Evolutionary conservation across 1,140 invertebrate genomes (phyloP).

Genomic region (Lerema accius): DNA sequence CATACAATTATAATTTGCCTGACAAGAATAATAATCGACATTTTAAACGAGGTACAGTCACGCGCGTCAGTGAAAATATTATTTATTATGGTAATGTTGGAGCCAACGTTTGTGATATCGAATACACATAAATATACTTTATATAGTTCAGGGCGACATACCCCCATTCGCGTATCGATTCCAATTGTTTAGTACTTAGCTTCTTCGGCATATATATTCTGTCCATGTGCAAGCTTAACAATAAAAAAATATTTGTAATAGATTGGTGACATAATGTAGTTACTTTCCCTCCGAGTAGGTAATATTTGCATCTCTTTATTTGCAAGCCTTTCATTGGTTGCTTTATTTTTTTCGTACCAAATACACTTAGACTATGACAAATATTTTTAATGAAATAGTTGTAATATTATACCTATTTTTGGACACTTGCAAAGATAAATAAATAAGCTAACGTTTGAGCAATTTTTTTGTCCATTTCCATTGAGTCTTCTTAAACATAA

Average conservation of each 20-base stretch:
- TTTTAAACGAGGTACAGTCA: slow-evolving; percentile 3
- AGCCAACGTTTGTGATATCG: slow-evolving; percentile 44
- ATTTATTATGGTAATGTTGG: slow-evolving; percentile 39
- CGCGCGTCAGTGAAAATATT: slow-evolving; percentile 10
- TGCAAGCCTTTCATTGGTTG: too few species aligned
- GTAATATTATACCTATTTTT: too few species aligned
- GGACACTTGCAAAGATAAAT: too few species aligned
- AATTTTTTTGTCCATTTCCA: background rate
- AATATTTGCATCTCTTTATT: too few species aligned
- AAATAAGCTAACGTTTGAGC: too few species aligned
- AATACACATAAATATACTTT: slow-evolving; percentile 51
- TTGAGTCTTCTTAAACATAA: background rate
- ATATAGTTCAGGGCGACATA: slow-evolving; percentile 84
- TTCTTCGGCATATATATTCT: slow-evolving; percentile 93
- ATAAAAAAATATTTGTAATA: slow-evolving; percentile 76
- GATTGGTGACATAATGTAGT: background rate
- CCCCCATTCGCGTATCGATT: slow-evolving; percentile 92
- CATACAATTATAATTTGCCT: slow-evolving; percentile 1
- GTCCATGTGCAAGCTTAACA: slow-evolving; percentile 94
- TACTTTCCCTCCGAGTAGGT: background rate
- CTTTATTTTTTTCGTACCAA: too few species aligned
- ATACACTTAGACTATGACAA: too few species aligned
- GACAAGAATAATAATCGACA: slow-evolving; percentile 11
- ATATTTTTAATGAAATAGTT: too few species aligned
- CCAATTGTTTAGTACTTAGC: slow-evolving; percentile 93